These are phyloP conservation scores for Mormyrus hasselquistii DNA, from an alignment of 2,797 vertebrate genomes.

Conservation along the genomic window DNA sequence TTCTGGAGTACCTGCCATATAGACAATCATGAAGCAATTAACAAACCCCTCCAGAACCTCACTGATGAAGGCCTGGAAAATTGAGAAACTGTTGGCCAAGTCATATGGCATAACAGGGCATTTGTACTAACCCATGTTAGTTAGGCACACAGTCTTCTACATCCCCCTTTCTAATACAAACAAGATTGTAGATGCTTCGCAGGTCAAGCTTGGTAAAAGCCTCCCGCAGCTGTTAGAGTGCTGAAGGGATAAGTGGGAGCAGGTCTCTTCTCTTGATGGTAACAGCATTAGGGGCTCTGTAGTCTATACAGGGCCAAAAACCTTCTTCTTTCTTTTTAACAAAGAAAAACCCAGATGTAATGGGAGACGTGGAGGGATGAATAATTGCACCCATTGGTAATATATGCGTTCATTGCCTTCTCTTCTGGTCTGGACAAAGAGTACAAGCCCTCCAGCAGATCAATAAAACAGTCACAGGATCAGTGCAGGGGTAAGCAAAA, in stretches of 20 bases:
- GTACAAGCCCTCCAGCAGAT: background rate
- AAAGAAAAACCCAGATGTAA: background rate
- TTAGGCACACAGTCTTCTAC: background rate
- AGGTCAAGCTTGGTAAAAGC: background rate
- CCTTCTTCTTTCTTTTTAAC: background rate
- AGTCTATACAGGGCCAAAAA: background rate
- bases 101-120: background rate
- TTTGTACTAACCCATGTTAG: background rate
- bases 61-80: background rate
- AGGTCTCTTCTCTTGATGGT: background rate
- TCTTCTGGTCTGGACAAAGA: background rate
- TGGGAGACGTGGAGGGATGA: background rate
- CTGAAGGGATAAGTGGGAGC: background rate
- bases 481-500: background rate
- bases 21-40: background rate
- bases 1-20: background rate
- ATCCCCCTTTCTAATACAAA: background rate
- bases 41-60: background rate
- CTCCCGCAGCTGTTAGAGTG: background rate
- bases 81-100: background rate
- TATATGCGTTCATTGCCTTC: background rate
- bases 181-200: background rate
- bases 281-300: background rate
- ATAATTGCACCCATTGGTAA: background rate
- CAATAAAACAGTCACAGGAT: background rate